Evolutionary conservation across 1,140 invertebrate genomes (phyloP).

Genomic region (Drosophila quadrilineata): DNA sequence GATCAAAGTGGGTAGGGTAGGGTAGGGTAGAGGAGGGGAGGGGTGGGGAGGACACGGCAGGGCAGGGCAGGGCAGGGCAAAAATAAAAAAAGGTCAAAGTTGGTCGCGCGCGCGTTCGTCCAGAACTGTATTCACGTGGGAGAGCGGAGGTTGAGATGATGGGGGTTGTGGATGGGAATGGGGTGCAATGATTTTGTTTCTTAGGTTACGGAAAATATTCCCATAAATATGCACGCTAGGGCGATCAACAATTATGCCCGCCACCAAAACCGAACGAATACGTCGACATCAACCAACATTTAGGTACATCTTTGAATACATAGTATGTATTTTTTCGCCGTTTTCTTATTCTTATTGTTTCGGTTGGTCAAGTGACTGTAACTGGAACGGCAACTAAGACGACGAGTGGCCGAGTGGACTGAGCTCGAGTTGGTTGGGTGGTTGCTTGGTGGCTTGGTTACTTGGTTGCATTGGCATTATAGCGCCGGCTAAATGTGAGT

Average conservation of each 20-base stretch:
- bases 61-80: not conserved
- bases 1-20: too few relatives aligned
- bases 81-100: constrained; percentile 69
- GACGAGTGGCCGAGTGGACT: constrained; percentile 41
- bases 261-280: constrained; percentile 56
- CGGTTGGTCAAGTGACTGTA: constrained; percentile 81
- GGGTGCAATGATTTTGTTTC: constrained; percentile 61
- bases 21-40: too few relatives aligned
- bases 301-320: too few relatives aligned
- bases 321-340: constrained; percentile 41
- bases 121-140: constrained; percentile 48
- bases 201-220: constrained; percentile 57
- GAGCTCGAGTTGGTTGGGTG: constrained; percentile 27
- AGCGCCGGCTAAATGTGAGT: constrained; percentile 65
- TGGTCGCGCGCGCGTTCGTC: constrained; percentile 73
- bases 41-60: too few relatives aligned
- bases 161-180: constrained; percentile 6
- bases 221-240: constrained; percentile 77
- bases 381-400: constrained; percentile 67
- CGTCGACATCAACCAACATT: too few relatives aligned
- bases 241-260: constrained; percentile 73
- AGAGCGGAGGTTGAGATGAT: not conserved
- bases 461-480: constrained; percentile 70
- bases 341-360: constrained; percentile 73
- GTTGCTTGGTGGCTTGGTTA: constrained; percentile 22